These are phyloP conservation scores for Brenthis hecate DNA, from an alignment of 2,888 invertebrate species.

Conservation along the genomic window DNA sequence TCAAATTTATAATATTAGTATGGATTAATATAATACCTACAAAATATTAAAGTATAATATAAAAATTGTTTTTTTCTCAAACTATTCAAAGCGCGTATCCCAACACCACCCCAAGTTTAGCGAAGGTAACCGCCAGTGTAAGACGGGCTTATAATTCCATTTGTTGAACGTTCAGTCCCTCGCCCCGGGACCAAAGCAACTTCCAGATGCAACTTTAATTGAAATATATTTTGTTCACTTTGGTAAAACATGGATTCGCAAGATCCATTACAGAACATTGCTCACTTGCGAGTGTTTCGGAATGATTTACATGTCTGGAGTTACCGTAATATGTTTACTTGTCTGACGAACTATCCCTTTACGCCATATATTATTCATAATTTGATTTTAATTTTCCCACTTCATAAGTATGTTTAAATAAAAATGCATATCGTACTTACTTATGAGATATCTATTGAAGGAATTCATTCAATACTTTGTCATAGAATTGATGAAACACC, in stretches of 20 bases:
- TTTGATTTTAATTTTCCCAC: too few species aligned
- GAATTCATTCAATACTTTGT: too few species aligned
- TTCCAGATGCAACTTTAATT: constrained; percentile 54
- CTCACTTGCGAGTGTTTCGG: constrained; percentile 18
- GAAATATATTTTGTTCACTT: constrained; percentile 51
- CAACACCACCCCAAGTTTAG: constrained; percentile 43
- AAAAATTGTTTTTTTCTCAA: not conserved
- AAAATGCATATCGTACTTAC: too few species aligned
- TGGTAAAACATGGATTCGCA: constrained; percentile 40
- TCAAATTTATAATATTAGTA: too few species aligned
- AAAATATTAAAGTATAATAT: not conserved
- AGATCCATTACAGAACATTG: constrained; percentile 26
- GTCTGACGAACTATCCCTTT: too few species aligned
- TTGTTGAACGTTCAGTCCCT: constrained; percentile 52
- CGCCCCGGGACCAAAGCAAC: constrained; percentile 41
- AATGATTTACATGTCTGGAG: constrained; percentile 19
- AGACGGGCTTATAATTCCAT: constrained; percentile 62
- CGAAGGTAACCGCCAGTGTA: constrained; percentile 50
- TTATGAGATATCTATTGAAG: too few species aligned
- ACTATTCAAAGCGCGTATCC: constrained; percentile 38
- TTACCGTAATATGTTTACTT: too few species aligned
- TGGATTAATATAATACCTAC: too few species aligned
- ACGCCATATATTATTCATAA: too few species aligned
- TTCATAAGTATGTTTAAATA: too few species aligned
- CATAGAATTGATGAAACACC: too few species aligned